phyloP scores from a whole-genome alignment of 2,113 vertebrate genomes.

The Ameiurus melas region DNA sequence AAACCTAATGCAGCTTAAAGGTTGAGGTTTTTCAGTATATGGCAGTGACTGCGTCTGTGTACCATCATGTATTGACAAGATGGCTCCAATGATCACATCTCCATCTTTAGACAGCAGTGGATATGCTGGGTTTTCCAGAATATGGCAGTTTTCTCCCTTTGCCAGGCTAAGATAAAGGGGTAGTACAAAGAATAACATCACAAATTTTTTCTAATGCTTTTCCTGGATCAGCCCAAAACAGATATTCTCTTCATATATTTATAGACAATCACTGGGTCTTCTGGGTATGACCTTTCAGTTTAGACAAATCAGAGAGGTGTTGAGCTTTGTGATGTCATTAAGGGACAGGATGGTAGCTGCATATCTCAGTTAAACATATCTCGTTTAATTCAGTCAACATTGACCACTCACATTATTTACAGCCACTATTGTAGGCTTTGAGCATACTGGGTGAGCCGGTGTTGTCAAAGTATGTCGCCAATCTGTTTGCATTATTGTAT shows the following conservation, averaged over 20 bases:
- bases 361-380: background rate
- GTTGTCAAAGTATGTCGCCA: background rate
- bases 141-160: constrained; percentile 56
- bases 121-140: constrained; percentile 62
- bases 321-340: constrained; percentile 15
- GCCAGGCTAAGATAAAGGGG: background rate
- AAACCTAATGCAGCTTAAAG: constrained; percentile 68
- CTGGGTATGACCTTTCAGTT: background rate
- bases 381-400: background rate
- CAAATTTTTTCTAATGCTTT: background rate
- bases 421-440: background rate
- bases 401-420: background rate
- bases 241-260: background rate
- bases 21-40: constrained; percentile 64
- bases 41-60: constrained; percentile 55
- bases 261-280: background rate
- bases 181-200: constrained; percentile 25
- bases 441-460: background rate
- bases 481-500: background rate
- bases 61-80: constrained; percentile 71
- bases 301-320: constrained; percentile 6
- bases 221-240: background rate
- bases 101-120: constrained; percentile 67
- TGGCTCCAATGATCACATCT: constrained; percentile 69
- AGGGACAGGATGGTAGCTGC: background rate